phyloP scores from a whole-genome alignment of 2,113 vertebrate genomes.

The Heloderma charlesbogerti region DNA sequence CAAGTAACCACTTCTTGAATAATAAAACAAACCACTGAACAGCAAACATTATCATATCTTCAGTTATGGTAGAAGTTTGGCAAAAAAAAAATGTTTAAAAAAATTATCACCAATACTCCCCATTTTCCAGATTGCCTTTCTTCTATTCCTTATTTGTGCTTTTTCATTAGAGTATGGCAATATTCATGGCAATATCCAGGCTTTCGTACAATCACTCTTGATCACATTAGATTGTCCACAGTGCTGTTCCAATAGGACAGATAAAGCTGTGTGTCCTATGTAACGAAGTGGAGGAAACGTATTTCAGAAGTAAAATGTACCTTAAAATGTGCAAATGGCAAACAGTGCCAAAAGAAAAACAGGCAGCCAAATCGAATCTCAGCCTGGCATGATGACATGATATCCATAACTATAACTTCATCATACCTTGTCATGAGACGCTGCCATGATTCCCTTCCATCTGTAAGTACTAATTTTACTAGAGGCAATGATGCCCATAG shows the following conservation, averaged over 20 bases:
- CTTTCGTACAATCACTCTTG: conserved; percentile 71
- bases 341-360: conserved; percentile 49
- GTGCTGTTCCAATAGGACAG: conserved; percentile 55
- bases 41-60: conserved; percentile 79
- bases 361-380: conserved; percentile 54
- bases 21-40: conserved; percentile 62
- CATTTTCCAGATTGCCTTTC: conserved; percentile 72
- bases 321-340: conserved; percentile 48
- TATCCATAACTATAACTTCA: conserved; percentile 45
- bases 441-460: conserved; percentile 51
- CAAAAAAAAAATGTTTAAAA: conserved; percentile 20
- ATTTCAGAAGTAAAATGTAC: conserved; percentile 44
- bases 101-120: conserved; percentile 49
- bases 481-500: conserved; percentile 51
- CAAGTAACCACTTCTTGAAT: background rate
- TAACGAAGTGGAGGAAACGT: conserved; percentile 57
- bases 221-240: conserved; percentile 54
- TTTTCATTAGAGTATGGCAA: conserved; percentile 80
- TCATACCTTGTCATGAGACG: conserved; percentile 47
- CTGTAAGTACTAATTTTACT: conserved; percentile 57
- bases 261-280: conserved; percentile 52
- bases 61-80: conserved; percentile 73
- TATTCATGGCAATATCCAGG: conserved; percentile 83
- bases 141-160: conserved; percentile 78
- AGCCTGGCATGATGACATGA: conserved; percentile 51